Conservation (phyloP, 2,797 vertebrate genomes). For the Ptychobarbus kaznakovi region DNA sequence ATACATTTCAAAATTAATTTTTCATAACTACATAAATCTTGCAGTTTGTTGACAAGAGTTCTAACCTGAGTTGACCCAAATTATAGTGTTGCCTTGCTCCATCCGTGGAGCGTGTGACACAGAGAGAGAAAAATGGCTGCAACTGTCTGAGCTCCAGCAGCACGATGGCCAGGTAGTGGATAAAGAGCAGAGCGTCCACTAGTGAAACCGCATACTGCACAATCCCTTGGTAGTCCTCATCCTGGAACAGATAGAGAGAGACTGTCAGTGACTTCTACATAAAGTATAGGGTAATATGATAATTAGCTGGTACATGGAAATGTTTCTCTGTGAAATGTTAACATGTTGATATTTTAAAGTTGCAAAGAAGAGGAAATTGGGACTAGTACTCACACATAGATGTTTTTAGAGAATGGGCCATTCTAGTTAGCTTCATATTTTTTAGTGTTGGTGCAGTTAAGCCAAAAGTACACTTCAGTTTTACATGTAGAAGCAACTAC, state of each 20-base stretch:
- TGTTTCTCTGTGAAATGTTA: not conserved
- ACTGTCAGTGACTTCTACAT: not conserved
- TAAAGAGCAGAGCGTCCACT: constrained; percentile 93
- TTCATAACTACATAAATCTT: not conserved
- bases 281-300: not conserved
- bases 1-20: not conserved
- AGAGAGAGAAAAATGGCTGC: constrained; percentile 87
- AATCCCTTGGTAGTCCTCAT: constrained; percentile 91
- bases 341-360: not conserved
- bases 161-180: constrained; percentile 94
- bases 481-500: not conserved
- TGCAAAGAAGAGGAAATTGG: not conserved
- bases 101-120: constrained; percentile 88
- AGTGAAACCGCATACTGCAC: constrained; percentile 94
- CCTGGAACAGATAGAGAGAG: constrained; percentile 65
- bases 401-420: not conserved
- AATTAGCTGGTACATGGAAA: not conserved
- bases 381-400: not conserved
- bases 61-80: constrained; percentile 89
- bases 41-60: not conserved
- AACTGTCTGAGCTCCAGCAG: constrained; percentile 92
- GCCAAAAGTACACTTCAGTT: not conserved
- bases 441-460: not conserved
- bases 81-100: constrained; percentile 91
- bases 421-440: not conserved